Evolutionary conservation across 2,888 invertebrate genomes (phyloP).

Genomic region (Didymodactylos carnosus): DNA sequence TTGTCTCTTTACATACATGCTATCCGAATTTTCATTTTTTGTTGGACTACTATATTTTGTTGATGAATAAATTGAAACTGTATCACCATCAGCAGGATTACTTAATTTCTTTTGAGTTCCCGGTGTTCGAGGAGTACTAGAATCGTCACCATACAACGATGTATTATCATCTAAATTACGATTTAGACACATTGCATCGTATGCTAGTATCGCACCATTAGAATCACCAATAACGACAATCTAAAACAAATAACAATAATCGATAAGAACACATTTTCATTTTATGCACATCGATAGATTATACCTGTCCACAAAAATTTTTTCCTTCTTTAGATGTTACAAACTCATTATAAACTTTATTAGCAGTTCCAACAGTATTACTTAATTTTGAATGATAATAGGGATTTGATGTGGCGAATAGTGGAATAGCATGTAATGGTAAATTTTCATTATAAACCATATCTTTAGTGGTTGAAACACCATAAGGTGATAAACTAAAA

Average conservation of each 20-base stretch:
- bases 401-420: slow-evolving; percentile 63
- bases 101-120: too few species aligned
- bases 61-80: background rate
- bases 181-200: slow-evolving; percentile 52
- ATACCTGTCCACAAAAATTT: slow-evolving; percentile 74
- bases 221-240: slow-evolving; percentile 54
- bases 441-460: slow-evolving; percentile 1
- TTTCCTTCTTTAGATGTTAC: slow-evolving; percentile 68
- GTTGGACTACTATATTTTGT: background rate
- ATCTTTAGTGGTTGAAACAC: background rate
- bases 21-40: too few species aligned
- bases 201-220: slow-evolving; percentile 75
- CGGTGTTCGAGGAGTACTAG: background rate
- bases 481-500: background rate
- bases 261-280: background rate
- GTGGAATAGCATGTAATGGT: slow-evolving; percentile 42
- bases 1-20: too few species aligned
- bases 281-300: background rate
- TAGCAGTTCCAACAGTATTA: slow-evolving; percentile 29
- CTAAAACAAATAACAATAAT: too few species aligned
- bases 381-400: slow-evolving; percentile 51
- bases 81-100: background rate
- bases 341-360: slow-evolving; percentile 70
- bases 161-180: slow-evolving; percentile 1
- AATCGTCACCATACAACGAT: background rate